These are phyloP conservation scores for Dolichoris vasculosae DNA, from an alignment of 1,140 invertebrate genomes.

Conservation along the genomic window DNA sequence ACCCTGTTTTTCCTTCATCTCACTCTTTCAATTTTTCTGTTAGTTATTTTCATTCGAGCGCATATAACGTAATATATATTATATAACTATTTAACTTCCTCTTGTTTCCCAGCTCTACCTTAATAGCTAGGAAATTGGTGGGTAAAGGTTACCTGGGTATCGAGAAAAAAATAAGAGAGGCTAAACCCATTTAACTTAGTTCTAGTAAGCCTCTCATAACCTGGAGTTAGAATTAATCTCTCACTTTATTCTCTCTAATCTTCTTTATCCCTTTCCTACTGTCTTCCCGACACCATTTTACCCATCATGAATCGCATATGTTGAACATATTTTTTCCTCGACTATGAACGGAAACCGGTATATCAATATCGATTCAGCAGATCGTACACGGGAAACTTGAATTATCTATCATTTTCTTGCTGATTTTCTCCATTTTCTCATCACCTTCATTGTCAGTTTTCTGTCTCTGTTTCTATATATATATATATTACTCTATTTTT, in stretches of 20 bases:
- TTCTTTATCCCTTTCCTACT: constrained; percentile 12
- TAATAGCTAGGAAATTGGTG: not conserved
- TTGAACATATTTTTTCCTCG: constrained; percentile 35
- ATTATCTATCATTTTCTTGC: not conserved
- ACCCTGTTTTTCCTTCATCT: too few relatives aligned
- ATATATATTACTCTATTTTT: not conserved
- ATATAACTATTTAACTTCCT: too few relatives aligned
- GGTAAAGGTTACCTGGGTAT: not conserved
- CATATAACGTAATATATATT: too few relatives aligned
- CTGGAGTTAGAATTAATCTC: not conserved
- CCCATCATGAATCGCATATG: not conserved
- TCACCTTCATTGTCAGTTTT: too few relatives aligned
- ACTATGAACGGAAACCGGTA: constrained; percentile 45
- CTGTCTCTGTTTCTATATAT: not conserved
- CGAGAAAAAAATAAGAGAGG: not conserved
- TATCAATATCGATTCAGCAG: constrained; percentile 49
- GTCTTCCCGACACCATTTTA: not conserved
- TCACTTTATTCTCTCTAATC: not conserved
- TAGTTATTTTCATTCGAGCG: too few relatives aligned
- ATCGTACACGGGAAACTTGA: not conserved
- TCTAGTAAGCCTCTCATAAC: not conserved
- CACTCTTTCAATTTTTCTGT: too few relatives aligned
- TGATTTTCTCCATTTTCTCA: not conserved
- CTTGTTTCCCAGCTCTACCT: not conserved
- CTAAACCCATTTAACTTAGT: constrained; percentile 10